Percentiles rank a stretch among this genome's conserved stretches.
Conservation (phyloP, 2,113 vertebrate species). For the Pardalotus punctatus region DNA sequence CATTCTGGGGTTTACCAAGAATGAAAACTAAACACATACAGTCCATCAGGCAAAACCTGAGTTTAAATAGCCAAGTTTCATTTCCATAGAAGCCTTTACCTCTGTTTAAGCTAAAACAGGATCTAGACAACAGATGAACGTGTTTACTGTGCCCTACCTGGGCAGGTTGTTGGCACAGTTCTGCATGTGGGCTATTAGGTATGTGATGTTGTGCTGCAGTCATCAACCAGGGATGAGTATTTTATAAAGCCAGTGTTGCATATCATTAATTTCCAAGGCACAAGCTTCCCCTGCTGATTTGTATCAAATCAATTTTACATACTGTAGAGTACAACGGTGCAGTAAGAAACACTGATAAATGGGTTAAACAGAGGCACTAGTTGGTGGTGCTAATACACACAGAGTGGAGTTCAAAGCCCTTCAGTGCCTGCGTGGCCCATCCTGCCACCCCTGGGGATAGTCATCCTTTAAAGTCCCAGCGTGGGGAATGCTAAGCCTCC, state of each 20-base stretch:
- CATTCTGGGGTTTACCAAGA: background rate
- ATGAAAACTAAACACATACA: background rate
- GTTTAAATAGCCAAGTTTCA: background rate
- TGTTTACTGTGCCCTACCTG: accelerated
- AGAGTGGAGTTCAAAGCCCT: background rate
- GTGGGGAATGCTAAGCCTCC: background rate
- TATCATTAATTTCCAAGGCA: background rate
- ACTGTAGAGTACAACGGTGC: background rate
- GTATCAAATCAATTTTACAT: background rate
- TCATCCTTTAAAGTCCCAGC: background rate
- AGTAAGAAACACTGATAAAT: background rate
- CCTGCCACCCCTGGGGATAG: background rate
- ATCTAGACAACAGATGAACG: background rate
- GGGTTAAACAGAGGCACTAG: background rate
- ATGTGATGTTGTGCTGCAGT: background rate
- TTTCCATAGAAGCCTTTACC: background rate
- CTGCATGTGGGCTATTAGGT: background rate
- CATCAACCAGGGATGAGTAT: background rate
- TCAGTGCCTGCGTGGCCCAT: background rate
- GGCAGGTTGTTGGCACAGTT: background rate
- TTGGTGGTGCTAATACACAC: background rate
- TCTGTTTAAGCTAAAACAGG: background rate
- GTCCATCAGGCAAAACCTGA: background rate
- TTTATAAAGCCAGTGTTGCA: background rate
- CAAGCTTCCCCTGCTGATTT: background rate